These are phyloP conservation scores for Tapera naevia DNA, from an alignment of 2,797 vertebrate species.

Conservation along the genomic window DNA sequence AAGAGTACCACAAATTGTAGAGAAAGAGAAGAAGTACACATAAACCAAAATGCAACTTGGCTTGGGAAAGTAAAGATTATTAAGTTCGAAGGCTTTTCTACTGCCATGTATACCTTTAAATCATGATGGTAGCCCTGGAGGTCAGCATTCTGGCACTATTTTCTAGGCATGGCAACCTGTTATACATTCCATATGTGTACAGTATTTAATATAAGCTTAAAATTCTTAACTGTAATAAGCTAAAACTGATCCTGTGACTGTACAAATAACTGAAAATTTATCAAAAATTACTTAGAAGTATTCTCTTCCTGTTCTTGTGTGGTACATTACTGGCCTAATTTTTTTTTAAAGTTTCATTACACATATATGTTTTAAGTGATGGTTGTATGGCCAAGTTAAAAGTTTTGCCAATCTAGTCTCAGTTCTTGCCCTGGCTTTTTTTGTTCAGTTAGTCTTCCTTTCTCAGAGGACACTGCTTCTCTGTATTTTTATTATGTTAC, in stretches of 20 bases:
- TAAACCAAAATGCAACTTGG: neutral
- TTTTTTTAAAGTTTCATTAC: slow-evolving; percentile 51
- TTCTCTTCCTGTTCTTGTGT: slow-evolving; percentile 42
- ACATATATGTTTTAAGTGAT: neutral
- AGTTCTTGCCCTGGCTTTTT: neutral
- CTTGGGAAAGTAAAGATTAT: neutral
- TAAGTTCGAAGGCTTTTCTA: slow-evolving; percentile 13
- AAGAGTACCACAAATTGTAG: neutral
- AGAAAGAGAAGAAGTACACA: neutral
- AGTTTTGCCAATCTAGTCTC: neutral
- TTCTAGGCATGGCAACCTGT: slow-evolving; percentile 59
- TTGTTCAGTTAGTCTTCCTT: neutral
- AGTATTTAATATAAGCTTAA: slow-evolving; percentile 62
- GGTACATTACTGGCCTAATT: slow-evolving; percentile 2
- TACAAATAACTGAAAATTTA: slow-evolving; percentile 46
- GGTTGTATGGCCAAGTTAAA: neutral
- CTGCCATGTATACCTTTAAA: slow-evolving; percentile 12
- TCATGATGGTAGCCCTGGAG: slow-evolving; percentile 10
- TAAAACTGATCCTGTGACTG: slow-evolving; percentile 52
- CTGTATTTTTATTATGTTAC: neutral
- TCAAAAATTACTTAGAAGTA: slow-evolving; percentile 17
- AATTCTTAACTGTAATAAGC: slow-evolving; percentile 56
- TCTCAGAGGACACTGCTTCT: neutral
- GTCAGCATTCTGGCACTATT: slow-evolving; percentile 43
- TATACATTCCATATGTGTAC: slow-evolving; percentile 3